A percentile compares a stretch with the other conserved stretches of the same genome.
phyloP scores from a whole-genome alignment of 2,888 invertebrate genomes.

The Macropis europaea region DNA sequence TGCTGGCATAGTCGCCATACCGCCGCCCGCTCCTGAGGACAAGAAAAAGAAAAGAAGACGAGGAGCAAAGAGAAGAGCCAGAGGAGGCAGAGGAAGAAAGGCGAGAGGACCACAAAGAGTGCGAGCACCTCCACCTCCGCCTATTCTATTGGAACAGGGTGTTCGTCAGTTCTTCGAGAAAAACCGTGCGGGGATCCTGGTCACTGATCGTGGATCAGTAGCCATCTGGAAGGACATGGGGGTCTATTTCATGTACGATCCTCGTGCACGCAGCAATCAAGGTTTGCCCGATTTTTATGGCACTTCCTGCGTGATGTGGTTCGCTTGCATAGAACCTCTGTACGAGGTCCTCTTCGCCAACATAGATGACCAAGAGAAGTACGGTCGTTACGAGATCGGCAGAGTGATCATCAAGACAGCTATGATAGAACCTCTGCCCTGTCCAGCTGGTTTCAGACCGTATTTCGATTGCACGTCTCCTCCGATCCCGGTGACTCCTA shows the following conservation, averaged over 20 bases:
- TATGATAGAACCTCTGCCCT: conserved; percentile 69
- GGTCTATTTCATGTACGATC: conserved; percentile 73
- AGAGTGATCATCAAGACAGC: conserved; percentile 67
- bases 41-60: conserved; percentile 57
- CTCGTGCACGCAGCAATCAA: conserved; percentile 61
- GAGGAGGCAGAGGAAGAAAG: conserved; percentile 17
- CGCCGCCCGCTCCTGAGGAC: conserved; percentile 66
- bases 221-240: conserved; percentile 74
- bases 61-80: conserved; percentile 23
- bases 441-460: conserved; percentile 68
- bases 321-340: conserved; percentile 72
- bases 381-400: conserved; percentile 65
- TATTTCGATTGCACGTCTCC: conserved; percentile 60
- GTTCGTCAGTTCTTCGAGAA: conserved; percentile 68
- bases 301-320: conserved; percentile 72
- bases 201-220: conserved; percentile 63
- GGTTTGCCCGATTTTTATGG: conserved; percentile 61
- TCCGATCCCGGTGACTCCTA: conserved; percentile 48
- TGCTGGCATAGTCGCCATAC: conserved; percentile 65
- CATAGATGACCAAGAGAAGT: conserved; percentile 69
- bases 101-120: conserved; percentile 21
- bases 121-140: conserved; percentile 61
- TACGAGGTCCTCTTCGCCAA: conserved; percentile 67
- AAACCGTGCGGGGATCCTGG: conserved; percentile 71
- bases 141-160: conserved; percentile 68